Evolutionary conservation across 2,797 vertebrate species (phyloP), one percentile per base, ranked within the genome.

Genomic region (Esox masquinongy): DNA sequence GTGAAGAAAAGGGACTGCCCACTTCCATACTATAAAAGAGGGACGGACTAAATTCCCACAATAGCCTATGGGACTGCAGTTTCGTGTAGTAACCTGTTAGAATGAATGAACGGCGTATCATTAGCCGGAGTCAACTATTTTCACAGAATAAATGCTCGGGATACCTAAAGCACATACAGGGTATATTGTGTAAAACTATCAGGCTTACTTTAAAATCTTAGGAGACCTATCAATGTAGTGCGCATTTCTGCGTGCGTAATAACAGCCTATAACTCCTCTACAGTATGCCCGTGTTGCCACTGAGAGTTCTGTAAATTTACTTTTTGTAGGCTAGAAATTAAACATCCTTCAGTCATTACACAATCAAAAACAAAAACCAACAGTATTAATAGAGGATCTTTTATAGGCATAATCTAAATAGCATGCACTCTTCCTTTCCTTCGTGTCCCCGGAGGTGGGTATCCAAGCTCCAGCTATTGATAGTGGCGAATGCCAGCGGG

Each of bases 401-500:
- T 59, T 82, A 61, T 68, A 61, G 72, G 47, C 76, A 80, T 74
- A 11, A 61, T 34, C 50, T 34, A 74, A 56, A 72, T 83, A 83
- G 74, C 19, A 24, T 61, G n/a, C 29, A 36, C 34, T 70, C 56
- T 80, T 88, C 22, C 83, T 66, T 79, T 56, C 84, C 81, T 83
- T 74, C 76, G 36, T 83, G 86, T 85, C 79, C 79, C 86, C 77
- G 73, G 86, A 89, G 88, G 89, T 88, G 85, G 84, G 86, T 86
- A 90, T 92, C 86, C 43, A 47, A 14, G 43, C 43, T 47, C 43
- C 84, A 87, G 90, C 90, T 92, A 91, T 91, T 93, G 91, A 92
- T 91, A 89, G 91, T 88, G 92, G 77, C 85, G 91, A 91, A 92
- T 92, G 93, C 93, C 94, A 94, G 90, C 92, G 93, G 94, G 93